Conservation (phyloP, 2,797 vertebrate species). For the Monodelphis domestica region DNA sequence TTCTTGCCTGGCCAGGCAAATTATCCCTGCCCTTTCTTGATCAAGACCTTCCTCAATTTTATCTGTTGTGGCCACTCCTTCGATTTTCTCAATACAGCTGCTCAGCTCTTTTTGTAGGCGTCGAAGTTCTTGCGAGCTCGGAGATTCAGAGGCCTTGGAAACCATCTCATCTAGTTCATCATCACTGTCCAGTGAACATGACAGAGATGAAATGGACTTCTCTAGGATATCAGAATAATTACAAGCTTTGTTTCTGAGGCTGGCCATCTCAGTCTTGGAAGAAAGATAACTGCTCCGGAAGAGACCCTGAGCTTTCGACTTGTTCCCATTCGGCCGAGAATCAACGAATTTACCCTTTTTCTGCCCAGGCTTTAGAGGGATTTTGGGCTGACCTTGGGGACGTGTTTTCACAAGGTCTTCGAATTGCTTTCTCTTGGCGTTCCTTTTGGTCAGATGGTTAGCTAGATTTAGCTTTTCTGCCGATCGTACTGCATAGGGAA, state of each 20-base stretch:
- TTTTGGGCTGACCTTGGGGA: constrained; percentile 46
- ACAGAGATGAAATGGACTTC: background rate
- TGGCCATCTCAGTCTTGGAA: constrained; percentile 76
- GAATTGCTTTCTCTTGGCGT: constrained; percentile 87
- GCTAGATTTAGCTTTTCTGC: constrained; percentile 92
- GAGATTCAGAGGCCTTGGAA: constrained; percentile 63
- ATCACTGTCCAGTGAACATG: constrained; percentile 85
- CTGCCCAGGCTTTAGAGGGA: constrained; percentile 27
- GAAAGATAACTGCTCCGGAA: constrained; percentile 50
- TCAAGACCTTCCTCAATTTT: constrained; percentile 50
- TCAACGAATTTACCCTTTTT: background rate
- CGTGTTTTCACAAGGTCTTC: constrained; percentile 71
- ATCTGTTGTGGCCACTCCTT: constrained; percentile 91
- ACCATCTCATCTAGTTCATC: constrained; percentile 76
- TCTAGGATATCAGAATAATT: constrained; percentile 60
- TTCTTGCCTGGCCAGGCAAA: background rate
- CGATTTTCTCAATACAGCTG: constrained; percentile 91
- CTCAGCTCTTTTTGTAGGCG: constrained; percentile 91
- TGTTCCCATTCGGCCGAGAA: constrained; percentile 32
- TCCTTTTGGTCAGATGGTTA: constrained; percentile 91
- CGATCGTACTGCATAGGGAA: constrained; percentile 91
- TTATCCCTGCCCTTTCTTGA: background rate
- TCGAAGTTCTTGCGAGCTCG: constrained; percentile 87
- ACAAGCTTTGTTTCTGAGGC: constrained; percentile 77
- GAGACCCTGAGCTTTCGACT: constrained; percentile 51